A percentile compares a stretch with the other conserved stretches of the same genome.
Evolutionary conservation across 2,113 vertebrate genomes (phyloP).

Genomic region (Cyanistes caeruleus): DNA sequence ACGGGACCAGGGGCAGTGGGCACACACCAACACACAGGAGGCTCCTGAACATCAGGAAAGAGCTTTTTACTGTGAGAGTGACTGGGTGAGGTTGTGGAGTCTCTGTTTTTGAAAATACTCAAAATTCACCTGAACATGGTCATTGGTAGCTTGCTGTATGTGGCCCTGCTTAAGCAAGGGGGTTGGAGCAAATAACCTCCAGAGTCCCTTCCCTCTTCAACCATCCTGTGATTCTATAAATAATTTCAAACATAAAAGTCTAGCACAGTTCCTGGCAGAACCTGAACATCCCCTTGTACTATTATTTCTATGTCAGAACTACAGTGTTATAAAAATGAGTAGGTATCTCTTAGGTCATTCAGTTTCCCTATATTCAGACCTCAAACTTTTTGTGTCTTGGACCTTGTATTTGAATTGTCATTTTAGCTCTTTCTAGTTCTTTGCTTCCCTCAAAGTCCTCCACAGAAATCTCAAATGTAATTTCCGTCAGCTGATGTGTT

Average conservation of each 20-base stretch:
- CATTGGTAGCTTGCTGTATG: accelerated
- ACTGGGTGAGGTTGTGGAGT: not conserved
- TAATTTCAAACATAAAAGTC: not conserved
- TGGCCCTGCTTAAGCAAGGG: not conserved
- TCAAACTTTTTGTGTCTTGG: not conserved
- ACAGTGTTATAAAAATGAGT: not conserved
- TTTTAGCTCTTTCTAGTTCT: not conserved
- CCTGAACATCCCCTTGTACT: not conserved
- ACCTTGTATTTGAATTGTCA: not conserved
- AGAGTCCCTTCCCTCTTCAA: not conserved
- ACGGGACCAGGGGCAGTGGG: not conserved
- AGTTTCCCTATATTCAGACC: not conserved
- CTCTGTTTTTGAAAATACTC: not conserved
- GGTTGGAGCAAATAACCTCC: not conserved
- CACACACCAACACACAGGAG: not conserved
- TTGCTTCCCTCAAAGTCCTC: not conserved
- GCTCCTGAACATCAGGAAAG: not conserved
- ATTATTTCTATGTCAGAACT: not conserved
- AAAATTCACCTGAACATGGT: not conserved
- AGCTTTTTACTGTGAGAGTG: not conserved
- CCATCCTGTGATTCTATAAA: not conserved
- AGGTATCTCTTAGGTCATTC: not conserved
- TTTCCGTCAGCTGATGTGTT: not conserved
- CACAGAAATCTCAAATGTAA: not conserved
- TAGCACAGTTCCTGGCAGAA: not conserved